Conservation (phyloP, 2,113 vertebrate genomes). For the Gobiocypris rarus region DNA sequence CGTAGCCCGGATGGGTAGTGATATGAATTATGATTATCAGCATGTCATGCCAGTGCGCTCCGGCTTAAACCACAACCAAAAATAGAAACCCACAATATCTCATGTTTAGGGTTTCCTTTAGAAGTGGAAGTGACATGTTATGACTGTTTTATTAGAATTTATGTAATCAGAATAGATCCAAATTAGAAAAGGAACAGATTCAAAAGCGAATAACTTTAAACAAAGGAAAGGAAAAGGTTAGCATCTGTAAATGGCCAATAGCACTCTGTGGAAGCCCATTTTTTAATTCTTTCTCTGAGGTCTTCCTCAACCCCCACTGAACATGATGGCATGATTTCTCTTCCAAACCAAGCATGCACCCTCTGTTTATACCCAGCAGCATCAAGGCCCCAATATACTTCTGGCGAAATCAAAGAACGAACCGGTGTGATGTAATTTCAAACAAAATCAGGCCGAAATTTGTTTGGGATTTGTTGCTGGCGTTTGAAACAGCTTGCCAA, state of each 20-base stretch:
- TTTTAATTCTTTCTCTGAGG: neutral
- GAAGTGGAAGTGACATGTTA: neutral
- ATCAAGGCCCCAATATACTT: neutral
- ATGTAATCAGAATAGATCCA: neutral
- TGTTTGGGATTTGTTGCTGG: neutral
- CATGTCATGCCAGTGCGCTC: slow-evolving; percentile 20
- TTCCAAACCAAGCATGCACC: neutral
- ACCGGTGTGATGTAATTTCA: neutral
- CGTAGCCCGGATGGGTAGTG: slow-evolving; percentile 43
- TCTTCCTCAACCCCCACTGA: neutral
- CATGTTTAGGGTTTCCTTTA: slow-evolving; percentile 13
- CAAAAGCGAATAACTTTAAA: slow-evolving; percentile 2
- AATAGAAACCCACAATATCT: slow-evolving; percentile 12
- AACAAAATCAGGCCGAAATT: neutral
- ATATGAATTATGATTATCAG: slow-evolving; percentile 37
- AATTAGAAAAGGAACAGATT: neutral
- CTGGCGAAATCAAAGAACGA: neutral
- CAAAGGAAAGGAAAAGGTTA: neutral
- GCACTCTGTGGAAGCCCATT: slow-evolving; percentile 29
- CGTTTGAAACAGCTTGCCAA: neutral
- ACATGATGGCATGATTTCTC: slow-evolving; percentile 4
- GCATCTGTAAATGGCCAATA: slow-evolving; percentile 17
- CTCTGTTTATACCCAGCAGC: neutral
- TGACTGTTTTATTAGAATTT: neutral
- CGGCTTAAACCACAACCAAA: slow-evolving; percentile 10